Conservation (phyloP, 2,888 invertebrate genomes). For the Trichopria drosophilae region DNA sequence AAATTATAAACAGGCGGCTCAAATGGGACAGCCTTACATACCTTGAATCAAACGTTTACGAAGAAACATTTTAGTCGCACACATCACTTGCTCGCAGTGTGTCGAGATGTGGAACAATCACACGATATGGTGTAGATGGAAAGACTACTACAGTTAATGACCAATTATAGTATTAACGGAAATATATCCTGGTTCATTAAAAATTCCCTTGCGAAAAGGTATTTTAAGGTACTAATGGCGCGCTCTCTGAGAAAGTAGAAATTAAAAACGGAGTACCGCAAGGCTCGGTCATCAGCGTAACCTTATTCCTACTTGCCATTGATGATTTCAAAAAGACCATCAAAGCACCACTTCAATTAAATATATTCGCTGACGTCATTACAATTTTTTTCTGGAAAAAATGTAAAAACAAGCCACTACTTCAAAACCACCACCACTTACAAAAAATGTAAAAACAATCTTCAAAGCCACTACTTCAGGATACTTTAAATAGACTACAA, state of each 20-base stretch:
- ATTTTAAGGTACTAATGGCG: constrained; percentile 14
- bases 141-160: no score
- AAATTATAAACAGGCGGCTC: constrained; percentile 27
- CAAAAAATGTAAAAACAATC: no score
- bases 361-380: no score
- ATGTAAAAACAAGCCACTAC: constrained; percentile 11
- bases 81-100: no score
- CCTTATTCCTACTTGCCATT: constrained; percentile 32
- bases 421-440: no score
- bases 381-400: constrained; percentile 22
- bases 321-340: no score
- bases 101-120: constrained; percentile 34
- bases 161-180: constrained; percentile 14
- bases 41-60: constrained; percentile 17
- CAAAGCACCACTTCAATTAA: constrained; percentile 14
- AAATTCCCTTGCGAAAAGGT: constrained; percentile 27
- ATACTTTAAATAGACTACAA: constrained; percentile 24
- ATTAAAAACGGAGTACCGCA: constrained; percentile 30
- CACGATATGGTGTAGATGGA: constrained; percentile 33
- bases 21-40: constrained; percentile 31
- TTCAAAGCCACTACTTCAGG: constrained; percentile 26
- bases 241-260: no score
- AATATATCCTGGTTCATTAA: constrained; percentile 14
- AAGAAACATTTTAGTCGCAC: no score
- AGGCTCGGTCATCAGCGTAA: constrained; percentile 31